phyloP scores from a whole-genome alignment of 2,113 vertebrate species.

The Monopterus albus region DNA sequence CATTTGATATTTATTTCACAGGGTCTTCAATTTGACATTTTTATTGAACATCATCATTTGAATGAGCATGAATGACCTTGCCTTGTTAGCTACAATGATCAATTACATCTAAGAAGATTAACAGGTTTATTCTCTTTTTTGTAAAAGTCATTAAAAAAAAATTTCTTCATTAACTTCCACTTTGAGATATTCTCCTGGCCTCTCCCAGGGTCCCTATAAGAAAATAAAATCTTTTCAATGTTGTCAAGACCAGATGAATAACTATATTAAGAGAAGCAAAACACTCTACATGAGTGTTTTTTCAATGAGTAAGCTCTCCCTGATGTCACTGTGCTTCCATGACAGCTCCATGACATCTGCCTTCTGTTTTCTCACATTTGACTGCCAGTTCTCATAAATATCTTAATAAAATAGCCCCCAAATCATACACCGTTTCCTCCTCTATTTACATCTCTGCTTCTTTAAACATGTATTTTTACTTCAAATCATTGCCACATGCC shows the following conservation, averaged over 20 bases:
- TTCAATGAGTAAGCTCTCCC: neutral
- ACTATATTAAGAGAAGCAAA: neutral
- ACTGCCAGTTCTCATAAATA: neutral
- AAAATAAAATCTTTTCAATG: neutral
- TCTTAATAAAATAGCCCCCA: neutral
- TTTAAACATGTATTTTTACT: neutral
- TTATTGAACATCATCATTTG: too few species aligned
- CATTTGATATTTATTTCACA: neutral
- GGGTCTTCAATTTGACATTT: neutral
- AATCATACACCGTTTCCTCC: neutral
- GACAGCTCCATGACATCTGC: neutral
- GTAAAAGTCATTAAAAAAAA: neutral
- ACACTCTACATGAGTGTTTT: neutral
- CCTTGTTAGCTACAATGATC: neutral
- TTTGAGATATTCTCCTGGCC: neutral
- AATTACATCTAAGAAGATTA: neutral
- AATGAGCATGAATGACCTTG: neutral
- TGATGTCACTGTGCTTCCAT: neutral
- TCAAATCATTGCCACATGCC: constrained; percentile 3
- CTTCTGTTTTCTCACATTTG: neutral
- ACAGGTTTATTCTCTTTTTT: neutral
- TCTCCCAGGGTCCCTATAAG: neutral
- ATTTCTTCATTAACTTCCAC: too few species aligned
- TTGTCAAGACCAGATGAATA: neutral
- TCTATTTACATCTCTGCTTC: neutral